Evolutionary conservation across 2,888 invertebrate species (phyloP), one percentile per base, ranked within the genome.

Genomic region (Busseola fusca): DNA sequence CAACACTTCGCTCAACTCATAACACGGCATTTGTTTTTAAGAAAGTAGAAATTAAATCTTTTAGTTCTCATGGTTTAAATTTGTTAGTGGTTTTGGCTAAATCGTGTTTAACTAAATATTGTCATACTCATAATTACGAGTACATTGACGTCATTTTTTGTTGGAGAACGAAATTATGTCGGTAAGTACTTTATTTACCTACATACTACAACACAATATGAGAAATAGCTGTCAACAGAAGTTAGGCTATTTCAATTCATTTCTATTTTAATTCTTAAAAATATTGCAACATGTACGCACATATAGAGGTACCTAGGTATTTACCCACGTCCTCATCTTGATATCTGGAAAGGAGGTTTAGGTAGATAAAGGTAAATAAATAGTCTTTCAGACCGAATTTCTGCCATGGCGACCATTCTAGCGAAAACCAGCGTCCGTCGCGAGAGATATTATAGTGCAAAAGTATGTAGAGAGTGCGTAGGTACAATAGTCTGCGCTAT

Each of bases 1-100:
- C 77, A 78, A 25, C 30, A 56, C 18, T 30, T 34, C 69, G 52
- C 40, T 60, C 27, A 27, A 64, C 58, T 74, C 78, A 73, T 74
- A 80, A 78, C 69, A 76, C 68, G 64, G 52, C 30, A 64, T 58
- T 65, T 75, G 37, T 62, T 45, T 69, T 58, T n/a, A 40, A 27
- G 25, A 62, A 58, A 72, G 56, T 21, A 63, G 45, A 42, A 58
- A 37, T 50, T 16, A 56, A 34, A 52, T 52, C 42, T 71, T 59
- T 21, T 6, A n/a, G 6, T 52, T 72, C n/a, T 30, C 52, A 50
- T 48, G 45, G 5, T 63, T 76, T 48, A 1, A n/a, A 57, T 37
- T 68, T 48, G 30, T 58, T 25, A 34, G 40, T 56, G 16, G 18
- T 70, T 70, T 69, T 74, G 40, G 21, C 12, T 30, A 60, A 48